Evolutionary conservation across 2,888 invertebrate genomes (phyloP), one percentile per base, ranked within the genome.

Genomic region (Dromius quadrimaculatus): DNA sequence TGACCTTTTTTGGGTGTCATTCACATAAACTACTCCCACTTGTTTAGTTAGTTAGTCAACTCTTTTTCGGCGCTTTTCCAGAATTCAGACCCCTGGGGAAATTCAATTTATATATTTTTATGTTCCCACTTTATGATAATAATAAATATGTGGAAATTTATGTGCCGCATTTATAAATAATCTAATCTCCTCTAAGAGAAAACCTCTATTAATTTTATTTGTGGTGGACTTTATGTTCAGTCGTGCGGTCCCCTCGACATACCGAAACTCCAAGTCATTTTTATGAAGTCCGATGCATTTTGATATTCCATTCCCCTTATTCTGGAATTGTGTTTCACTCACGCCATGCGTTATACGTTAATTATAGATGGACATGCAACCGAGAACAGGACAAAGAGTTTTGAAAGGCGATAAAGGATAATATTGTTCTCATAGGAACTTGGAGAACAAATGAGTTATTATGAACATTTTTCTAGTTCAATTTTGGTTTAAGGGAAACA

Each of bases 311-410:
- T 15, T 15, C 41, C 41, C 41, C 41, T 41, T 15, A 11, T 15
- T 6, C 9, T n/a, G n/a, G n/a, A n/a, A n/a, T 36, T n/a, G 9
- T 36, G 11, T n/a, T 6, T 11, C 41, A 11, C 13, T 9, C 69
- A 69, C 69, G 69, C 69, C 19, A 69, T 41, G 41, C 43, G 59
- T 61, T 32, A 69, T 41, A 28, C 43, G 59, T 20, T 69, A 69
- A 69, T 69, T 69, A 69, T 61, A 47, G 61, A 41, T 34, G 28
- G 32, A 69, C 69, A 69, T 69, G 69, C 61, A 69, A 69, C 19
- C 63, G 1, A 20, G 15, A 5, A 20, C 19, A n/a, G n/a, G 47
- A 15, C 61, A 59, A 61, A 68, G 57, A 22, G 68, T 68, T 68
- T 59, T 68, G 41, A 68, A 50, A 11, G 20, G 38, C 34, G 69